Evolutionary conservation across 2,113 vertebrate genomes (phyloP).

Genomic region (Ginglymostoma cirratum): DNA sequence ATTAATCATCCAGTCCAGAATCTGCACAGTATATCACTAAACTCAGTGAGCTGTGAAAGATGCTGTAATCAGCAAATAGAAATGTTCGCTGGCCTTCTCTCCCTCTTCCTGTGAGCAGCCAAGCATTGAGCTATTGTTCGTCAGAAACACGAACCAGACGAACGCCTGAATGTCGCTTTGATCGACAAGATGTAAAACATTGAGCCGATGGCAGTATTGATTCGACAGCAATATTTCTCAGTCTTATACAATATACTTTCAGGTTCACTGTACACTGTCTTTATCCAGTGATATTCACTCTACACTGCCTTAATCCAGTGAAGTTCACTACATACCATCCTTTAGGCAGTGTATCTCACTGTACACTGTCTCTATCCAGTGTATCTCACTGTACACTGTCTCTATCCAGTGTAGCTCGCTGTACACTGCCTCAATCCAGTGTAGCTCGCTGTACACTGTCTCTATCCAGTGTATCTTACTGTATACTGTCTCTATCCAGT

Average conservation of each 20-base stretch:
- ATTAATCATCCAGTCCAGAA: conserved; percentile 26
- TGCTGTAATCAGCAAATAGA: not conserved
- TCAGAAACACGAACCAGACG: not conserved
- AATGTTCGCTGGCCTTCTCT: not conserved
- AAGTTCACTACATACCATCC: not conserved
- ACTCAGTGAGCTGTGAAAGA: conserved; percentile 8
- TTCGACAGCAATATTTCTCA: not conserved
- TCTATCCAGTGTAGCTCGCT: too few species aligned
- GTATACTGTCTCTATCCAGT: too few species aligned
- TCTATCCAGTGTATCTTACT: too few species aligned
- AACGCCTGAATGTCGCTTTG: not conserved
- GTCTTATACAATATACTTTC: not conserved
- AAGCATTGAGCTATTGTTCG: not conserved
- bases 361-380: too few species aligned
- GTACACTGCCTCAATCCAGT: too few species aligned
- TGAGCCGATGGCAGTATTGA: not conserved
- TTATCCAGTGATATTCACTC: not conserved
- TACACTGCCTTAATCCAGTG: not conserved
- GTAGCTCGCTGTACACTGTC: too few species aligned
- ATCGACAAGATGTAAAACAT: not conserved
- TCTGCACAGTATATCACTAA: not conserved
- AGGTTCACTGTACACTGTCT: not conserved
- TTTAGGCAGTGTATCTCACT: not conserved
- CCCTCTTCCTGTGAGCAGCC: not conserved
- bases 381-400: too few species aligned